Base-by-base conservation (phyloP, 1,140 invertebrate genomes). In the Leptinotarsa lineolata region DNA sequence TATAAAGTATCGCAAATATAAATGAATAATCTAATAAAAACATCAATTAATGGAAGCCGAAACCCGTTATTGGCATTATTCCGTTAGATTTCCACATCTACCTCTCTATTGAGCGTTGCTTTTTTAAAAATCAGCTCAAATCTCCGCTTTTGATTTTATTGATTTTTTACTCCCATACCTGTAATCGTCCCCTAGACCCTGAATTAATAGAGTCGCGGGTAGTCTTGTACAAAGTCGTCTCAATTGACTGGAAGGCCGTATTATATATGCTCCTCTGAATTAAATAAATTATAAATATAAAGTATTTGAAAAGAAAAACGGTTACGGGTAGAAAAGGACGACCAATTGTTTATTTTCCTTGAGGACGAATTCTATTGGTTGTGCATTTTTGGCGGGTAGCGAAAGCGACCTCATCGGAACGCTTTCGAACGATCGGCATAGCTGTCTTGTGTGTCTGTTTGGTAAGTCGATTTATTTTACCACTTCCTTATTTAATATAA, bases 401-500 rank as follows among this genome's bases (percentile, higher is more conserved):
- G 2, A 16, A 61, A 71, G 69, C 69, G 69, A 61, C 69, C 58
- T 46, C 39, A 15, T 39, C 69, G 69, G 69, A 71, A 71, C 69
- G 69, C 69, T 63, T 63, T 63, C 4, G 69, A 71, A 71, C 69
- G 59, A 71, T 71, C 69, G 69, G 69, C 69, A 63, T 63, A 63
- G 69, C 69, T 44, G 22, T 24, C 69, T 71, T 59, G 69, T 61
- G 69, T 71, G 69, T 71, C 48, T 45, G 69, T 71, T 71, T 71
- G 69, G 69, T 71, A 71, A 71, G 69, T 71, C 69, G 69, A 71
- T 71, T 71, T 71, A 63, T 63, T 59, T 68, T 63, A 61, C 48
- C 22, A 22, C 60, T 71, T 71, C 69, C 22, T 59, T 30, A 71
- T 44, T 71, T 71, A 71, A 71, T 71, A 63, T 71, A 71, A 71